These are phyloP conservation scores for Eumaeus atala DNA, from an alignment of 1,140 invertebrate genomes.

Conservation along the genomic window DNA sequence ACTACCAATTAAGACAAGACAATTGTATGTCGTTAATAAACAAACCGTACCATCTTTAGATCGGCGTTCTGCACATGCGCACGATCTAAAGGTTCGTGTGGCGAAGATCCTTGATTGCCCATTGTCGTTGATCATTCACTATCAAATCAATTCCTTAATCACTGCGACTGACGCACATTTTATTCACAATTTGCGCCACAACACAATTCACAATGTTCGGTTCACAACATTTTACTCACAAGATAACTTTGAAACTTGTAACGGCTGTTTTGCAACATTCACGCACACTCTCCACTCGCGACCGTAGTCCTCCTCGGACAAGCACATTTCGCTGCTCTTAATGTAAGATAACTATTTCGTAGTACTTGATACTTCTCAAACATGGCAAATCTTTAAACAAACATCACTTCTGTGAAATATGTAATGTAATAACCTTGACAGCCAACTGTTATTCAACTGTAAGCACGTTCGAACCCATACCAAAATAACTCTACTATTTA, in stretches of 20 bases:
- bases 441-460: conserved; percentile 20
- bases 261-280: conserved; percentile 39
- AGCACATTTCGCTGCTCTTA: conserved; percentile 41
- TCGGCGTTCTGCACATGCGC: conserved; percentile 59
- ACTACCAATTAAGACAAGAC: not conserved
- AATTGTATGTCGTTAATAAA: conserved; percentile 11
- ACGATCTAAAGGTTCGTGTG: conserved; percentile 79
- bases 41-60: conserved; percentile 57
- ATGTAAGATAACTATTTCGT: conserved; percentile 59
- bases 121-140: conserved; percentile 51
- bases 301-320: conserved; percentile 45
- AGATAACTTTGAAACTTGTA: conserved; percentile 28
- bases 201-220: not conserved
- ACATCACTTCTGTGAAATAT: conserved; percentile 49
- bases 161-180: conserved; percentile 21
- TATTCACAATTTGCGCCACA: conserved; percentile 30
- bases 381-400: conserved; percentile 58
- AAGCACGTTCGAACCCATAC: not conserved
- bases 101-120: conserved; percentile 81
- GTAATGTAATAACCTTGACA: conserved; percentile 42
- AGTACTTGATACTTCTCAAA: conserved; percentile 56
- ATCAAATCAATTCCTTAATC: conserved; percentile 17
- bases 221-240: conserved; percentile 17
- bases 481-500: no score
- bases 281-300: conserved; percentile 33